Percentiles rank a stretch among this genome's conserved stretches.
Evolutionary conservation across 2,888 invertebrate species (phyloP).

Genomic region (Drosophila incognita): DNA sequence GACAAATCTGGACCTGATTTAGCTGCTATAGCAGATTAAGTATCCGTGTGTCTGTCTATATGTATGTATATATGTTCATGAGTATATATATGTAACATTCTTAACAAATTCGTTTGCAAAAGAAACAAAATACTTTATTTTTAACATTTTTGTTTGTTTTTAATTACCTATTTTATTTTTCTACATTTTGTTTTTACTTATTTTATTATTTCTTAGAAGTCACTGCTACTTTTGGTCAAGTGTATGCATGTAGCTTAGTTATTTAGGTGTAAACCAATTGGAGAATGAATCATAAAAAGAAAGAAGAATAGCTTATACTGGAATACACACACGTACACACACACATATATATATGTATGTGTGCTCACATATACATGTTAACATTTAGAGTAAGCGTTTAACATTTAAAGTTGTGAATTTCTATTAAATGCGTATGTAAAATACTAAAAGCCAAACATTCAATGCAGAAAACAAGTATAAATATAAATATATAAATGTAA

Average conservation of each 20-base stretch:
- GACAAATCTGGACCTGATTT: slow-evolving; percentile 70
- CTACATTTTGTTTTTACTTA: neutral
- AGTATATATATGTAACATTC: neutral
- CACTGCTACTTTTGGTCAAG: neutral
- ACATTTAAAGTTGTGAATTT: slow-evolving; percentile 4
- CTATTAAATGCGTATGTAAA: neutral
- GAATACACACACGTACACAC: neutral
- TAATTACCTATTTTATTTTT: neutral
- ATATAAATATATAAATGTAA: slow-evolving; percentile 1
- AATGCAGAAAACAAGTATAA: slow-evolving; percentile 2
- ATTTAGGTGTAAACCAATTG: neutral
- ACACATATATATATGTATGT: neutral
- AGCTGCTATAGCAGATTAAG: slow-evolving; percentile 43
- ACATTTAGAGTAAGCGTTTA: neutral
- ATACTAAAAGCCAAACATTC: slow-evolving; percentile 21
- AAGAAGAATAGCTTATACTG: neutral
- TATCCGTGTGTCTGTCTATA: slow-evolving; percentile 23
- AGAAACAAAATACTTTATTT: neutral
- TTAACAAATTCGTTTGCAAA: neutral
- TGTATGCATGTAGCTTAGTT: neutral
- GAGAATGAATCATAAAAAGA: slow-evolving; percentile 1
- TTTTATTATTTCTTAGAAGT: neutral
- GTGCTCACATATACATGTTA: slow-evolving; percentile 1
- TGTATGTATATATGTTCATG: slow-evolving; percentile 35
- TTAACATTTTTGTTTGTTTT: neutral